Base-by-base conservation (phyloP, 2,888 invertebrate genomes). In the Lymantria dispar region DNA sequence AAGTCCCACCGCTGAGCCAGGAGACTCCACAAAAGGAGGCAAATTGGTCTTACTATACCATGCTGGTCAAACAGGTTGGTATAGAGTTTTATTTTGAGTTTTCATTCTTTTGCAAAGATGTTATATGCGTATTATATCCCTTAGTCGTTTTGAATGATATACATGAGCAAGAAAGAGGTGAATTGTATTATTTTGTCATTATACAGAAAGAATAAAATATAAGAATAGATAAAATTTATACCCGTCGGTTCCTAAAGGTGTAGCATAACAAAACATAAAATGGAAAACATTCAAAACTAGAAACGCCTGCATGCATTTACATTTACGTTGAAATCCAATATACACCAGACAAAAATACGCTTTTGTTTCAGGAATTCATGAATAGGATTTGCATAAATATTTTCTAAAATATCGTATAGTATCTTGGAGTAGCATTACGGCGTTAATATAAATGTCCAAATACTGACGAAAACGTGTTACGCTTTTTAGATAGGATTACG, bases 371-470 rank as follows among this genome's bases (percentile, higher is more conserved):
- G 47, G 64, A 67, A 70, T 67, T 61, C 60, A 71, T 70, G 68
- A 71, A 71, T 71, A 69, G 45, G 50, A 71, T 69, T 62, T 64
- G 62, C 68, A 71, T 71, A 69, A 68, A 58, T 58, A 59, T 45
- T 54, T 62, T 48, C 45, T 33, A 33, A 33, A 33, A 33, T 10
- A 10, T 22, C 22, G 46, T 31, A 44, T 54, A 55, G 54, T 63
- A 54, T 62, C 53, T 45, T 49, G 39, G 22, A 22, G 38, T 31
- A 42, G 56, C 36, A 29, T 52, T 52, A 60, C 52, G 45, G 31
- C 45, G 47, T 33, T 39, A 22, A 49, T 57, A 39, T n/a, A 45
- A 37, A 42, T 38, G 43, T 52, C 56, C 52, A 58, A 52, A 55
- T 58, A 41, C 50, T 30, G 36, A 36, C 47, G 13, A 14, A 29